phyloP scores from a whole-genome alignment of 1,140 invertebrate genomes.

The Trichonephila clavipes region DNA sequence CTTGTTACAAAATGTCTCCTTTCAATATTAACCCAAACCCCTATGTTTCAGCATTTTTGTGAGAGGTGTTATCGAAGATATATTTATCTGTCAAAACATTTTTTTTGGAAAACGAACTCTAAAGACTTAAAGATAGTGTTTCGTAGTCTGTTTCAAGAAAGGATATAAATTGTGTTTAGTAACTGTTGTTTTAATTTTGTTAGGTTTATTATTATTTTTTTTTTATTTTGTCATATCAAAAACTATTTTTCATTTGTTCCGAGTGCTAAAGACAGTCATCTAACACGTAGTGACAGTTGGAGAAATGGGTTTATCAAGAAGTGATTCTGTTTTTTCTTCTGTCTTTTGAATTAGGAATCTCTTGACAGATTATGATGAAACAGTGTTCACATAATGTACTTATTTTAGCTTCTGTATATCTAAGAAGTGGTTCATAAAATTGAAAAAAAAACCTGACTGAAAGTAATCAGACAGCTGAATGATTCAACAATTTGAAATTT shows the following conservation, averaged over 20 bases:
- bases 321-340: neutral
- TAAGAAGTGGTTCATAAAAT: neutral
- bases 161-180: slow-evolving; percentile 62
- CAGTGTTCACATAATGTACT: neutral
- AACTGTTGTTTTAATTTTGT: slow-evolving; percentile 65
- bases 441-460: neutral
- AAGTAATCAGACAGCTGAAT: neutral
- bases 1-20: neutral
- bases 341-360: neutral
- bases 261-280: neutral
- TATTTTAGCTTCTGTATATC: neutral
- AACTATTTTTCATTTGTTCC: slow-evolving; percentile 56
- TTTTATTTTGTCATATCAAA: neutral
- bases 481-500: neutral
- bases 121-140: slow-evolving; percentile 67
- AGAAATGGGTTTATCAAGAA: slow-evolving; percentile 39
- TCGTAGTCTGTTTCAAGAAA: neutral
- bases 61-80: slow-evolving; percentile 48
- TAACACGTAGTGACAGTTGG: slow-evolving; percentile 12
- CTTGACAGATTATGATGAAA: neutral
- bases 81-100: slow-evolving; percentile 68
- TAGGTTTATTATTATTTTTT: neutral
- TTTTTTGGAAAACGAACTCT: slow-evolving; percentile 43
- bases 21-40: neutral
- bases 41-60: slow-evolving; percentile 6